Conservation (phyloP, 2,888 invertebrate species). For the Vannuccia rotundouncinata region DNA sequence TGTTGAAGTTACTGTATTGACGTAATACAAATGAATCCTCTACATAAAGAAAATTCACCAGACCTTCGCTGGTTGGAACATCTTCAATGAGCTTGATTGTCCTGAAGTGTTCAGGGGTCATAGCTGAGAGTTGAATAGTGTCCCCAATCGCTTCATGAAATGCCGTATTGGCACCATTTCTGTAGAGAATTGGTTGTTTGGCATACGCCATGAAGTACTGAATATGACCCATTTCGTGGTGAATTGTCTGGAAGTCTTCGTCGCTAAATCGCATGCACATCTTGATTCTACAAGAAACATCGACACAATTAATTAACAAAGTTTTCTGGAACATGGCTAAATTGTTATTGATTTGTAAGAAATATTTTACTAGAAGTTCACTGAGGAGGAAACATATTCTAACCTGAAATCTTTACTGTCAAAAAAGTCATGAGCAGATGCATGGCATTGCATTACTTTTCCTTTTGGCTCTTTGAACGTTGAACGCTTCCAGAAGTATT, state of each 20-base stretch:
- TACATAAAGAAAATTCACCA: no score
- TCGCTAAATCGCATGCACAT: conserved; percentile 50
- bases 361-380: no score
- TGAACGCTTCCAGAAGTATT: conserved; percentile 39
- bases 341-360: no score
- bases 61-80: no score
- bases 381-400: no score
- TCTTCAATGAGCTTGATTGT: neutral
- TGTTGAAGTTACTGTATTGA: no score
- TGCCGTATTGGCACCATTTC: conserved; percentile 46
- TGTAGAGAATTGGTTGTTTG: conserved; percentile 42
- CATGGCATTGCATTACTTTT: conserved; percentile 38
- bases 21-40: no score
- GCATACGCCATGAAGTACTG: conserved; percentile 54
- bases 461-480: conserved; percentile 35
- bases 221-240: conserved; percentile 55
- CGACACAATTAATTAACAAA: no score
- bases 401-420: conserved; percentile 43
- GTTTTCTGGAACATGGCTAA: no score
- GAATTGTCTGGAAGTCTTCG: conserved; percentile 46
- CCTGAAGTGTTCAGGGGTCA: conserved; percentile 40
- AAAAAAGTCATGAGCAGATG: conserved; percentile 7
- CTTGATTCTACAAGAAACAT: no score
- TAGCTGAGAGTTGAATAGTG: conserved; percentile 49
- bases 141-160: conserved; percentile 57